These are phyloP conservation scores for Lacerta viridis DNA, from an alignment of 2,797 vertebrate genomes.

Conservation along the genomic window DNA sequence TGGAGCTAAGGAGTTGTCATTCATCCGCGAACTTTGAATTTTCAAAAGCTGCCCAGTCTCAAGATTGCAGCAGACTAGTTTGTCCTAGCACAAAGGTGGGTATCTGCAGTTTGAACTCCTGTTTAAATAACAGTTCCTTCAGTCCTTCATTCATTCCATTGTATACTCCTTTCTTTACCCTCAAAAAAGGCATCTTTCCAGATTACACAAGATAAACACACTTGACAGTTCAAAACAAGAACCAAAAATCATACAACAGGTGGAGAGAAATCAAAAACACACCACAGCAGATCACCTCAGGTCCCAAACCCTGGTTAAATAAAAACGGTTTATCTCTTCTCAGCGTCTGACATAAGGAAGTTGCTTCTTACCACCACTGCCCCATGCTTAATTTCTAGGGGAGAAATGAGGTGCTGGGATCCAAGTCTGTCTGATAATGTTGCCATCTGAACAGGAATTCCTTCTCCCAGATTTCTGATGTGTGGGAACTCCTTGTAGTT, in stretches of 20 bases:
- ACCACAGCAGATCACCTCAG: not conserved
- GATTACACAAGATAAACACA: too few species aligned
- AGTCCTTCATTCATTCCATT: too few species aligned
- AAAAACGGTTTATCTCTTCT: not conserved
- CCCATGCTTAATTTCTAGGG: not conserved
- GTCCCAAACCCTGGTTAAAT: not conserved
- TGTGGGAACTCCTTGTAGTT: not conserved
- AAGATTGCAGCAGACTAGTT: not conserved
- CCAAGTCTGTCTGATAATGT: not conserved
- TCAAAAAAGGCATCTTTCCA: too few species aligned
- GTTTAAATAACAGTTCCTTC: too few species aligned
- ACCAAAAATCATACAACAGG: not conserved
- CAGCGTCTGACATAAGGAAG: not conserved
- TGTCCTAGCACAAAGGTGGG: not conserved
- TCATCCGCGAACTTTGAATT: not conserved
- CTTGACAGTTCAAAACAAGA: too few species aligned
- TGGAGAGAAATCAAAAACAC: not conserved
- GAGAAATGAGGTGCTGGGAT: not conserved
- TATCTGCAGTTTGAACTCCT: too few species aligned
- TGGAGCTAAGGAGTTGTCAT: not conserved
- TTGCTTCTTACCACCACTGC: not conserved
- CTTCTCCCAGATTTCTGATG: not conserved
- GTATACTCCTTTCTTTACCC: too few species aligned
- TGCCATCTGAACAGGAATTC: not conserved
- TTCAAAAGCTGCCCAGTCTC: not conserved